Base-by-base conservation (phyloP, 2,888 invertebrate species). In the Operophtera brumata region DNA sequence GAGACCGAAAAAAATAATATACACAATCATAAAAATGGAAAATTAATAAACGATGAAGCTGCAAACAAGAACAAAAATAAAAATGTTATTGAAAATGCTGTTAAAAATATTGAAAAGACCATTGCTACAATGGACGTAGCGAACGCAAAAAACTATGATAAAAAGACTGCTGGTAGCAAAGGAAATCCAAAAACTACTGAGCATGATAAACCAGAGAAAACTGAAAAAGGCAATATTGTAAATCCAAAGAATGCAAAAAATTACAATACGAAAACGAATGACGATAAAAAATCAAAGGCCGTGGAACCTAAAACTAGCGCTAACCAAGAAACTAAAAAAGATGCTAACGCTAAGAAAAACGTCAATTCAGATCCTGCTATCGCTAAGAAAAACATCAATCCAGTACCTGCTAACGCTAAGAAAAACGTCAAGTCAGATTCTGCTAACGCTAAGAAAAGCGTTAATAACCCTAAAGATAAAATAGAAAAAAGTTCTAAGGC, bases 241-340 rank as follows among this genome's bases (percentile, higher is more conserved):
- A 53, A 57, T 43, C 5, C 11, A 3, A 63, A 58, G 47, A 54
- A 11, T 25, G 7, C 43, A 0, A 58, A 59, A 28, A 59, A 41
- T 32, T 40, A 13, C 13, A 56, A 45, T 5, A 37, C 14, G 20
- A 61, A 47, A 48, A 12, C 45, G n/a, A 59, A 41, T 32, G 40
- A 13, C 13, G 54, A 45, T 5, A 37, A 13, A 14, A 61, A 47
- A 48, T 11, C 45, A 20, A 57, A 47, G 2, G 7, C 30, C 0
- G 30, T 30, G 8, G 4, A 20, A 20, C 20, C 20, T 20, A 20
- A 3, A 20, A 20, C 20, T 20, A 30, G 30, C 30, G 30, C 9
- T 30, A 7, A 9, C 30, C 7, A 30, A 30, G 30, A 30, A 9
- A 9, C 30, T 30, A 6, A 30, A 30, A 30, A 7, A 9, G 8